These are phyloP conservation scores for Corapipo altera DNA, from an alignment of 2,113 vertebrate species.

Conservation along the genomic window DNA sequence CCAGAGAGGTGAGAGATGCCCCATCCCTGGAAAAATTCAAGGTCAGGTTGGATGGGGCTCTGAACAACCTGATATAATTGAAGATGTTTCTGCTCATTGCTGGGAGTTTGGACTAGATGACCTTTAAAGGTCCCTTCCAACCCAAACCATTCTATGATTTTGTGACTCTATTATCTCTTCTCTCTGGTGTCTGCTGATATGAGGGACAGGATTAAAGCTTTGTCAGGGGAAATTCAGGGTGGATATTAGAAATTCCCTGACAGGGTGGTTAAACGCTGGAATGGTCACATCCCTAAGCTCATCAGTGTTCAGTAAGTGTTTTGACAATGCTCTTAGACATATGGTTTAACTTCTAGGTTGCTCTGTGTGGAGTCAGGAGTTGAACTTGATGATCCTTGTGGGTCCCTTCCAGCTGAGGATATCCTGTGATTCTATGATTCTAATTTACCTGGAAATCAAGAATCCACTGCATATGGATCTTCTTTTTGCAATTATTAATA, in stretches of 20 bases:
- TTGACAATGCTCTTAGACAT: neutral
- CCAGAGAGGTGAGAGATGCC: neutral
- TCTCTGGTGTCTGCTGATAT: neutral
- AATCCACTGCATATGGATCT: neutral
- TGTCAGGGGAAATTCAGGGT: neutral
- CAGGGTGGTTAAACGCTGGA: neutral
- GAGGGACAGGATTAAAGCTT: neutral
- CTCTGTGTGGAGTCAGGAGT: neutral
- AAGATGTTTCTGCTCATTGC: neutral
- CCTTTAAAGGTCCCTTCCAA: neutral
- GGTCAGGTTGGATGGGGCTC: accelerated
- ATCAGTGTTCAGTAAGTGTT: neutral
- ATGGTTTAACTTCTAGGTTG: neutral
- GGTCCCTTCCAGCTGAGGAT: neutral
- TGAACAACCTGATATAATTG: neutral
- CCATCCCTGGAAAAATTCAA: neutral
- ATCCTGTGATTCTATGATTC: neutral
- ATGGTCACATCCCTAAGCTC: neutral
- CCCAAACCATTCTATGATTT: neutral
- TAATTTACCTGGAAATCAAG: neutral
- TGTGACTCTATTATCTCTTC: neutral
- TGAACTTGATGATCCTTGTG: neutral
- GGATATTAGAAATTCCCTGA: neutral
- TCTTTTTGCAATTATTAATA: neutral
- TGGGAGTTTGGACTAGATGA: neutral